These are phyloP conservation scores for Cyprinus carpio DNA, from an alignment of 2,113 vertebrate genomes.

Conservation along the genomic window DNA sequence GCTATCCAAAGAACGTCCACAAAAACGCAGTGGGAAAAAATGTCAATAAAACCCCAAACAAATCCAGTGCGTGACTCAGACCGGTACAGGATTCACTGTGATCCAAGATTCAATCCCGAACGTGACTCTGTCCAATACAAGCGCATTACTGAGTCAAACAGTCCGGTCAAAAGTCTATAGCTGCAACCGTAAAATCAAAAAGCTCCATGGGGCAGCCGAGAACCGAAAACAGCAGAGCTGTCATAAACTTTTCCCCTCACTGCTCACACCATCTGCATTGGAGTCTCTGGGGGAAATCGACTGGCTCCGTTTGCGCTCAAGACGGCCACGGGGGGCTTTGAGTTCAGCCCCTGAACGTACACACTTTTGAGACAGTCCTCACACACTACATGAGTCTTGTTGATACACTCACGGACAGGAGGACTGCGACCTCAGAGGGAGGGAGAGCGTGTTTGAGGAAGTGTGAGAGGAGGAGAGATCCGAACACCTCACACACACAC, in stretches of 20 bases:
- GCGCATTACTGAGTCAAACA: slow-evolving; percentile 30
- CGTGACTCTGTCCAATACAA: slow-evolving; percentile 11
- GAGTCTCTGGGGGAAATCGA: slow-evolving; percentile 44
- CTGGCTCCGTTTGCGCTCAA: slow-evolving; percentile 47
- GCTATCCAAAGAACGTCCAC: slow-evolving; percentile 12
- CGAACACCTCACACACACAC: slow-evolving; percentile 34
- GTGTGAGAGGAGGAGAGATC: slow-evolving; percentile 49
- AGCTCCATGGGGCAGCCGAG: slow-evolving; percentile 50
- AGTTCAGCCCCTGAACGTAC: slow-evolving; percentile 34
- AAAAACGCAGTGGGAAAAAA: neutral
- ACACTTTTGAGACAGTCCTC: slow-evolving; percentile 17
- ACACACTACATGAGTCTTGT: slow-evolving; percentile 1
- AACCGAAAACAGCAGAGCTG: slow-evolving; percentile 57
- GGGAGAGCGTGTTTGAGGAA: slow-evolving; percentile 68
- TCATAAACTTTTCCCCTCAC: slow-evolving; percentile 71
- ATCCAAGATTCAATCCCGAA: slow-evolving; percentile 22
- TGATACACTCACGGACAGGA: slow-evolving; percentile 36
- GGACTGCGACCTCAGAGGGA: neutral
- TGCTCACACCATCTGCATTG: slow-evolving; percentile 72
- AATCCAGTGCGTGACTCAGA: neutral
- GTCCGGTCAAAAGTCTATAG: slow-evolving; percentile 15
- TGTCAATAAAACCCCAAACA: neutral
- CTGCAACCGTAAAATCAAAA: slow-evolving; percentile 38
- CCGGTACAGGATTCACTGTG: neutral
- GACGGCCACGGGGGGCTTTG: slow-evolving; percentile 58